Conservation (phyloP, 2,888 invertebrate species). For the Drosophila suboccidentalis region DNA sequence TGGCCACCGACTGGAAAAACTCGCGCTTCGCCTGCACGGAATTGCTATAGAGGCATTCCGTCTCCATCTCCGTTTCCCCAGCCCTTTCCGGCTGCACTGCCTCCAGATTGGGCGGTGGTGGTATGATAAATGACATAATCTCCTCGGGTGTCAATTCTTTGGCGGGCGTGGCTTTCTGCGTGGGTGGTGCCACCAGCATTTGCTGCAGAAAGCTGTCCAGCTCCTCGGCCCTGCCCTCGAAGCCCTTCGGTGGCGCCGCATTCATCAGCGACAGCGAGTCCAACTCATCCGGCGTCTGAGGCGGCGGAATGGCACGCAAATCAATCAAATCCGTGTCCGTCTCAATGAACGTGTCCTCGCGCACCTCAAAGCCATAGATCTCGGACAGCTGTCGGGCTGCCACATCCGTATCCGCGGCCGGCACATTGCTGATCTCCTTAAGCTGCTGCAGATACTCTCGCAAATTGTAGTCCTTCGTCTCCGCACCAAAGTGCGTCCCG, state of each 20-base stretch:
- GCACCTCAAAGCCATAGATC: slow-evolving; percentile 85
- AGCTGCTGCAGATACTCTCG: slow-evolving; percentile 90
- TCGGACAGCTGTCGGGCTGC: slow-evolving; percentile 85
- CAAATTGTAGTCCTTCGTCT: slow-evolving; percentile 88
- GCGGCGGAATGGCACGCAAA: slow-evolving; percentile 94
- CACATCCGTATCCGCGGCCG: slow-evolving; percentile 85
- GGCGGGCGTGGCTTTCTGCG: slow-evolving; percentile 90
- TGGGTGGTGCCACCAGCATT: slow-evolving; percentile 92
- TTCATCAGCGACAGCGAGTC: slow-evolving; percentile 90
- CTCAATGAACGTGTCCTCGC: slow-evolving; percentile 86
- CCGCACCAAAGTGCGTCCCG: slow-evolving; percentile 86
- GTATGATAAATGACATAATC: slow-evolving; percentile 94
- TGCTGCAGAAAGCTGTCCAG: slow-evolving; percentile 94
- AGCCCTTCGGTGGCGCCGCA: slow-evolving; percentile 91
- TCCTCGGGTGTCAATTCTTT: slow-evolving; percentile 93
- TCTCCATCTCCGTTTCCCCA: slow-evolving; percentile 73
- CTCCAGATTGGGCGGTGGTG: slow-evolving; percentile 90
- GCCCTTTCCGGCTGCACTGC: slow-evolving; percentile 16
- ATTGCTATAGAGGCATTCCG: slow-evolving; percentile 87
- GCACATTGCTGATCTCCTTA: slow-evolving; percentile 88
- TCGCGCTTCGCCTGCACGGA: slow-evolving; percentile 79
- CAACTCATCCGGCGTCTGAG: slow-evolving; percentile 93
- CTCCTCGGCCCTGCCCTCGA: slow-evolving; percentile 89
- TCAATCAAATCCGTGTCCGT: slow-evolving; percentile 96
- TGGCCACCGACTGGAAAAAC: slow-evolving; percentile 66